phyloP scores from a whole-genome alignment of 2,797 vertebrate species.

The Ctenochaetus hawaiiensis region DNA sequence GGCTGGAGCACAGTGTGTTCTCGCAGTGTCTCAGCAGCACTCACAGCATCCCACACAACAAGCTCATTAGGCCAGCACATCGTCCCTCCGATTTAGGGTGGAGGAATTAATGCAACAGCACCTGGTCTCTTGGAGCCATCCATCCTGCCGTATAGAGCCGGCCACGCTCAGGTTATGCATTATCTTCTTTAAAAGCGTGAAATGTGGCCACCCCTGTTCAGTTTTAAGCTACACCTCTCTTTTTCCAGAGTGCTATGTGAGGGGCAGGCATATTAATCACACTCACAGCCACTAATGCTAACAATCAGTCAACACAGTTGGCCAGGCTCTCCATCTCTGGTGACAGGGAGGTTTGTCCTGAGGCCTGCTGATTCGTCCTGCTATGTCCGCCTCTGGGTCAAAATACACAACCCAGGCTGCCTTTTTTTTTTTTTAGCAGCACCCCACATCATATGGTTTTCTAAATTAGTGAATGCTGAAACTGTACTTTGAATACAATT shows the following conservation, averaged over 20 bases:
- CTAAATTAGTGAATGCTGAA: slow-evolving; percentile 16
- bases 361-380: slow-evolving; percentile 89
- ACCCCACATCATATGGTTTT: slow-evolving; percentile 22
- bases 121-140: slow-evolving; percentile 80
- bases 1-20: slow-evolving; percentile 77
- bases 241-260: slow-evolving; percentile 87
- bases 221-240: slow-evolving; percentile 83
- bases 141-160: slow-evolving; percentile 70
- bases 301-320: slow-evolving; percentile 92
- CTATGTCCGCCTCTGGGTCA: slow-evolving; percentile 83
- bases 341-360: slow-evolving; percentile 90
- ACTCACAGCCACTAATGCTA: slow-evolving; percentile 93
- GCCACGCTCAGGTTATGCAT: slow-evolving; percentile 74
- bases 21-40: slow-evolving; percentile 78
- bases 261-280: slow-evolving; percentile 94
- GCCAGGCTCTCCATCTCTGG: slow-evolving; percentile 88
- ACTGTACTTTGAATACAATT: neutral
- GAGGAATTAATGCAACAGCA: slow-evolving; percentile 82
- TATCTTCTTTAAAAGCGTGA: slow-evolving; percentile 81
- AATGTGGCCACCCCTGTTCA: slow-evolving; percentile 83
- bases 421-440: slow-evolving; percentile 29
- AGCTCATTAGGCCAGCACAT: slow-evolving; percentile 85
- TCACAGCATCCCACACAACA: slow-evolving; percentile 83
- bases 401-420: slow-evolving; percentile 71
- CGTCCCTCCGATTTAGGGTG: slow-evolving; percentile 82